Conservation (phyloP, 2,797 vertebrate species). For the Trematomus bernacchii region DNA sequence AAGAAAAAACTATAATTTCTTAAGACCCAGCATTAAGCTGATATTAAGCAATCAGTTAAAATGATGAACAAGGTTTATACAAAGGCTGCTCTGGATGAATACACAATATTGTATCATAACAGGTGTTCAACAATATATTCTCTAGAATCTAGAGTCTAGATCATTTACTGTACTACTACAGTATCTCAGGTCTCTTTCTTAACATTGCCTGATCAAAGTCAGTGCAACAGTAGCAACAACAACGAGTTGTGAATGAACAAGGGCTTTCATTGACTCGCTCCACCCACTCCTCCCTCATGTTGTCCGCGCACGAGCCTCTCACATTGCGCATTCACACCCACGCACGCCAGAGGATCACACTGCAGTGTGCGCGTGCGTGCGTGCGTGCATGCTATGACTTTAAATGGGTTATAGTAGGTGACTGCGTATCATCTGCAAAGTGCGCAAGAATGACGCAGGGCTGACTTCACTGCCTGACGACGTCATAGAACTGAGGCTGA, state of each 20-base stretch:
- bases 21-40: not conserved
- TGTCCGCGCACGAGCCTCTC: slow-evolving; percentile 44
- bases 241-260: slow-evolving; percentile 78
- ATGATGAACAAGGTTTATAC: not conserved
- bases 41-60: not conserved
- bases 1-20: not conserved
- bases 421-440: slow-evolving; percentile 86
- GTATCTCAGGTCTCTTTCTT: not conserved
- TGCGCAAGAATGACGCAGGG: slow-evolving; percentile 89
- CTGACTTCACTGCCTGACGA: slow-evolving; percentile 80
- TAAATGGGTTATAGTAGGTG: slow-evolving; percentile 84
- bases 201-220: slow-evolving; percentile 20
- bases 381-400: slow-evolving; percentile 65
- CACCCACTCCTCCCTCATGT: slow-evolving; percentile 53
- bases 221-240: slow-evolving; percentile 26
- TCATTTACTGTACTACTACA: not conserved
- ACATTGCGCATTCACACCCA: slow-evolving; percentile 59
- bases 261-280: slow-evolving; percentile 69
- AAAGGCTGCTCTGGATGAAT: not conserved
- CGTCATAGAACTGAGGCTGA: slow-evolving; percentile 78
- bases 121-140: not conserved
- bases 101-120: not conserved
- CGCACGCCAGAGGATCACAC: slow-evolving; percentile 60
- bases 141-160: not conserved
- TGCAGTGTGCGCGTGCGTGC: slow-evolving; percentile 65